phyloP scores from a whole-genome alignment of 2,888 invertebrate species.

The Eumerus sabulonum region DNA sequence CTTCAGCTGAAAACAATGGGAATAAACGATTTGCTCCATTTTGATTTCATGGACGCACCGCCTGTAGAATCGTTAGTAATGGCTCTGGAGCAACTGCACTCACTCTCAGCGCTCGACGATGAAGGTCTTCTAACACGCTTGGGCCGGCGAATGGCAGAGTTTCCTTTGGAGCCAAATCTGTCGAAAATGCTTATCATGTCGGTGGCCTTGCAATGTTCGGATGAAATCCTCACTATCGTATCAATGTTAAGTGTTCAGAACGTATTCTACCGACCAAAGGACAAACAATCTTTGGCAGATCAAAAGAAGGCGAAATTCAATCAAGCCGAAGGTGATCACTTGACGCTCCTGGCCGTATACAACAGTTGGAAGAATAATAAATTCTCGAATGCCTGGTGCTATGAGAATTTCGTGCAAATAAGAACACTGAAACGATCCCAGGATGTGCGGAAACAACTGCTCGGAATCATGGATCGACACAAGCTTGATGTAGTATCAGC shows the following conservation, averaged over 20 bases:
- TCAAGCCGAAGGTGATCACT: constrained; percentile 98
- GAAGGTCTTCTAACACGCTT: constrained; percentile 92
- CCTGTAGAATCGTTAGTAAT: constrained; percentile 98
- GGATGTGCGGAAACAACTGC: constrained; percentile 97
- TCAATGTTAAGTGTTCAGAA: constrained; percentile 99
- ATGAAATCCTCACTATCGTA: constrained; percentile 98
- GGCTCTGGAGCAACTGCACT: constrained; percentile 98
- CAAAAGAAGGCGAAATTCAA: constrained; percentile 99
- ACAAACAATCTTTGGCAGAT: constrained; percentile 97
- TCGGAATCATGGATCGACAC: constrained; percentile 98
- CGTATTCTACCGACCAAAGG: constrained; percentile 97
- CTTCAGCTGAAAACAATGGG: constrained; percentile 99
- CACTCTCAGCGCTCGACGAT: constrained; percentile 96
- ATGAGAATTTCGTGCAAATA: constrained; percentile 99
- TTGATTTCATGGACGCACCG: constrained; percentile 99
- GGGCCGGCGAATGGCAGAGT: constrained; percentile 97
- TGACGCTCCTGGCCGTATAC: constrained; percentile 98
- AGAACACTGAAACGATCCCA: constrained; percentile 97
- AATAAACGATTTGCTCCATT: constrained; percentile 97
- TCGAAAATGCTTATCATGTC: constrained; percentile 99
- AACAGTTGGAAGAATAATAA: constrained; percentile 99
- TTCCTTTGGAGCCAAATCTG: constrained; percentile 98
- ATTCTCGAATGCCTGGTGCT: constrained; percentile 99
- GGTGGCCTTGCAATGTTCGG: constrained; percentile 97
- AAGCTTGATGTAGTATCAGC: constrained; percentile 98